Evolutionary conservation across 2,113 vertebrate genomes (phyloP), one percentile per base, ranked within the genome.

Genomic region (Cavia aperea): DNA sequence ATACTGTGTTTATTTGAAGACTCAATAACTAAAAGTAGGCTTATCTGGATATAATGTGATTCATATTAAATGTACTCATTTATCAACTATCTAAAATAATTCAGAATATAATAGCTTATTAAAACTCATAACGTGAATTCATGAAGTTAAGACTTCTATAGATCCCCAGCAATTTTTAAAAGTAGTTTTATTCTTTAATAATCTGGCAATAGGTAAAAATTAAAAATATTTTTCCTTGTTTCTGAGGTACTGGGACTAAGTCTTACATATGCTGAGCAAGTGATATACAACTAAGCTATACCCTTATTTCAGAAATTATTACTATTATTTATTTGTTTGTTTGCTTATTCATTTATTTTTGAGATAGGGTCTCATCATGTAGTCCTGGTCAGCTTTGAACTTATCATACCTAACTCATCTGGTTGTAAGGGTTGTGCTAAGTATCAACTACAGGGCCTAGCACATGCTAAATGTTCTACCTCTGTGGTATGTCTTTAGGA

Each of bases 41-140:
- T 75, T 63, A 78, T 56, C 18, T 83, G 62, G 36, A 63, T 54
- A 91, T 15, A 73, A 63, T 86, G 46, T 86, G 36, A 24, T 56
- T 88, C 16, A 62, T 29, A n/a, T 6, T 51, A 77, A 75, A 81
- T 79, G 60, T 94, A 82, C 39, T 93, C n/a, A 84, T 11, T 68
- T 81, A 79, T 11, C 24, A 94, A 63, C 1, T 90, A 88, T 68
- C 43, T 88, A 56, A 83, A 0, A 56, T 21, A 92, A 72, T 66
- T 86, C 33, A 91, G 60, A 65, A 92, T 43, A 77, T 5, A 46
- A 43, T 65, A 86, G 54, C 79, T 88, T 92, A 89, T 83, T 81
- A 83, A 56, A 84, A 43, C 49, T 5, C 18, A 75, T 56, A 85
- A 87, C 4, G 1, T 24, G 36, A 90, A 88, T 62, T 46, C 18